Evolutionary conservation across 2,113 vertebrate genomes (phyloP), one percentile per base, ranked within the genome.

Genomic region (Crypturellus undulatus): DNA sequence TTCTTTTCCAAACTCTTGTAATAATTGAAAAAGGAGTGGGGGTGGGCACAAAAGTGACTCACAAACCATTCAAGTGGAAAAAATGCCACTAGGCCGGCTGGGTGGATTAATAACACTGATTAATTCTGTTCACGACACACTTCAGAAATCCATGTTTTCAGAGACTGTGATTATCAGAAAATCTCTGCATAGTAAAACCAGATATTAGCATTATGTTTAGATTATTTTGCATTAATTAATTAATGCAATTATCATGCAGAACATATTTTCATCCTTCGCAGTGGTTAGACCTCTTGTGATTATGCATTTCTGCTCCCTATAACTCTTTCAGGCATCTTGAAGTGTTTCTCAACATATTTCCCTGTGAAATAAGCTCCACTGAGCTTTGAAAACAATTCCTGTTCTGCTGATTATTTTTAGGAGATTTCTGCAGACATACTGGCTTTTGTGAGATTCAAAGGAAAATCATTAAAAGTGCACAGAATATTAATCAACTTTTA

Each of bases 21-120:
- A 87, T 54, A 84, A 82, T 34, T 91, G 67, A 28, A 87, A 34
- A 91, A 59, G 63, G 26, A 30, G 72, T 75, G 42, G 49, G 30
- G 87, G 17, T 0, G 40, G n/a, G 45, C 18, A 68, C 0, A 0
- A 64, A 89, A 81, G 16, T 19, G 13, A 79, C 51, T 94, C 40
- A 28, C 43, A 65, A n/a, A 10, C 32, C 6, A 11, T 52, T 82
- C 52, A 79, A 76, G 12, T 9, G 8, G 28, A 84, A 84, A 60
- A n/a, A 11, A 17, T 1, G 54, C 4, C 6, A 16, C 36, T 13
- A 17, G 64, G 38, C 11, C 42, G 12, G 12, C 34, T 43, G 49
- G 24, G 22, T 51, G 43, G 62, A 69, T 38, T 9, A 65, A 52
- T 21, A 79, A 45, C 7, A 17, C 14, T 11, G 7, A 43, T 54